phyloP scores from a whole-genome alignment of 1,140 invertebrate species.

The Nephila pilipes region DNA sequence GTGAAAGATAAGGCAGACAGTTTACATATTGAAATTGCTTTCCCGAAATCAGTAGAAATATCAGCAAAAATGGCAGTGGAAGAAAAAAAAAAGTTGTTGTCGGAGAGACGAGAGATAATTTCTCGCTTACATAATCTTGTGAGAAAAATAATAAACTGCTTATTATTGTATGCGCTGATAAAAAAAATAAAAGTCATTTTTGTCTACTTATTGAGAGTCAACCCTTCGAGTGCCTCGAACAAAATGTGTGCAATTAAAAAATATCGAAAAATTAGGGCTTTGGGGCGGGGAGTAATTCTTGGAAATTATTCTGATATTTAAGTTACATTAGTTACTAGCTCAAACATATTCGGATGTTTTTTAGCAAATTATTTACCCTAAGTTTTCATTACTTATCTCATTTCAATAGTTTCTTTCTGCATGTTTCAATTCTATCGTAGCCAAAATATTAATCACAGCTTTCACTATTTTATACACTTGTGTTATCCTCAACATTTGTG shows the following conservation, averaged over 20 bases:
- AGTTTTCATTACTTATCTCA: too few relatives aligned
- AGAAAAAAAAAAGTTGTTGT: constrained; percentile 30
- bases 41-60: constrained; percentile 59
- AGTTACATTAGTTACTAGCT: too few relatives aligned
- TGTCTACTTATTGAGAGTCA: not conserved
- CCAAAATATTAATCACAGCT: too few relatives aligned
- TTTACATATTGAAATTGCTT: constrained; percentile 59
- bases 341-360: too few relatives aligned
- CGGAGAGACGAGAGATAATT: constrained; percentile 41
- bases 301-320: too few relatives aligned
- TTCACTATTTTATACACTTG: too few relatives aligned
- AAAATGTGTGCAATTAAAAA: not conserved
- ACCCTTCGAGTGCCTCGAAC: not conserved
- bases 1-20: constrained; percentile 35
- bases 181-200: not conserved
- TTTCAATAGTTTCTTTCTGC: too few relatives aligned
- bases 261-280: not conserved
- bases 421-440: too few relatives aligned
- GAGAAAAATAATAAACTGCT: constrained; percentile 27
- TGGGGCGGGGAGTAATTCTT: too few relatives aligned
- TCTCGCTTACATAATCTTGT: not conserved
- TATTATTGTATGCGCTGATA: constrained; percentile 11
- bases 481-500: too few relatives aligned
- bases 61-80: constrained; percentile 45
- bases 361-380: too few relatives aligned